Conservation (phyloP, 2,797 vertebrate genomes). For the Hephaestus fuliginosus region DNA sequence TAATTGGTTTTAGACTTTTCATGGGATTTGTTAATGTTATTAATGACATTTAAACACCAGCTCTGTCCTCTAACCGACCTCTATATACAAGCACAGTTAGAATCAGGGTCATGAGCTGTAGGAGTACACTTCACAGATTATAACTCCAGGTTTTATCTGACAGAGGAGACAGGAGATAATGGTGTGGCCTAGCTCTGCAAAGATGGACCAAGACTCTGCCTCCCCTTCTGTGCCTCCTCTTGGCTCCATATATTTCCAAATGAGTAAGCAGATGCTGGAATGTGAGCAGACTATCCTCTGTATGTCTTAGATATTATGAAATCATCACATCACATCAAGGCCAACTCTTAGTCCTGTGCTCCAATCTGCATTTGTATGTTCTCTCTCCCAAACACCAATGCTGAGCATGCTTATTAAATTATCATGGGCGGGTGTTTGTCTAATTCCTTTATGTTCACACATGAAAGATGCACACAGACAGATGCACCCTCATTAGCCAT, state of each 20-base stretch:
- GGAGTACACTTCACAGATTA: neutral
- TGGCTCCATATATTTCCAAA: constrained; percentile 11
- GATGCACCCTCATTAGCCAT: neutral
- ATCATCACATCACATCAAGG: neutral
- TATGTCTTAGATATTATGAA: constrained; percentile 1
- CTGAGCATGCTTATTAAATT: constrained; percentile 41
- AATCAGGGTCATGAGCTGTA: neutral
- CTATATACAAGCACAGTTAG: neutral
- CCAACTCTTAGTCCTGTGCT: neutral
- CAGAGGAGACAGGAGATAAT: neutral
- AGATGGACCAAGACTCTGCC: neutral
- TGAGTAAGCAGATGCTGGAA: neutral
- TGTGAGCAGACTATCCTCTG: neutral
- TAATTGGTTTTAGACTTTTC: constrained; percentile 15
- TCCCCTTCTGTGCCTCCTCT: neutral
- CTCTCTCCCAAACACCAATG: neutral
- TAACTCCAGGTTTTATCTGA: constrained; percentile 3
- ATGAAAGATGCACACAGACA: constrained; percentile 4
- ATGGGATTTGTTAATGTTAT: constrained; percentile 22
- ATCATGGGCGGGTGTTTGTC: constrained; percentile 22
- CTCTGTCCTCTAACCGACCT: constrained; percentile 6
- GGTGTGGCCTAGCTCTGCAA: neutral
- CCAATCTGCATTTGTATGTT: constrained; percentile 8
- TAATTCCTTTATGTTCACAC: constrained; percentile 43
- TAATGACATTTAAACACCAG: neutral